Evolutionary conservation across 1,140 invertebrate genomes (phyloP), one percentile per base, ranked within the genome.

Genomic region (Luehdorfia chinensis): DNA sequence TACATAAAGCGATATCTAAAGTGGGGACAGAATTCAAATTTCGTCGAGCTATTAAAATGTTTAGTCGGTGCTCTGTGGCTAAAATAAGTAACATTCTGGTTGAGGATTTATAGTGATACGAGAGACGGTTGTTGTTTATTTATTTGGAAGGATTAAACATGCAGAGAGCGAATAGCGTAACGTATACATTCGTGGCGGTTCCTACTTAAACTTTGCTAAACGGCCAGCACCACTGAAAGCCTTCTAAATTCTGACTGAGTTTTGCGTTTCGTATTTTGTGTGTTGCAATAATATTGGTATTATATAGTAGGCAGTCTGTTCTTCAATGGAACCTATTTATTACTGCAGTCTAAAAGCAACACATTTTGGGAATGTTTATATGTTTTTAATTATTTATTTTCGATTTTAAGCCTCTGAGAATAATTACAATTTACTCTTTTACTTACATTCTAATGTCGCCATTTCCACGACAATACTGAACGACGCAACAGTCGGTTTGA

Each of bases 201-300:
- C 52, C 69, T 74, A 76, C 74, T 84, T 84, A 81, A 84, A 84
- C 64, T 84, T 80, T 67, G 55, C 74, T 79, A 81, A 77, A 81
- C 68, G 66, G 66, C 61, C 66, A 66, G 70, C 58, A 59, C 64
- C 55, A 66, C 55, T 73, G 65, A 78, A 77, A 83, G 70, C 73
- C 70, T 72, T 73, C 68, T 65, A 77, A 83, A 74, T 61, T 77
- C 72, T 43, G 44, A 21, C 60, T 63, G 68, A 62, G 65, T 67
- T n/a, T 68, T 52, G 58, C 32, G 62, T 55, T 65, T 61, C 44
- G 48, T 62, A 65, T 72, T 75, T 64, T 65, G 55, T 63, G 58
- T 66, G 59, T 63, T 72, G 53, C 59, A 59, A 70, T 70, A 66
- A 70, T 73, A 66, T 69, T 66, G 54, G 53, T 59, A 51, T 49